phyloP scores from a whole-genome alignment of 2,888 invertebrate genomes.

The Tenodera sinensis region DNA sequence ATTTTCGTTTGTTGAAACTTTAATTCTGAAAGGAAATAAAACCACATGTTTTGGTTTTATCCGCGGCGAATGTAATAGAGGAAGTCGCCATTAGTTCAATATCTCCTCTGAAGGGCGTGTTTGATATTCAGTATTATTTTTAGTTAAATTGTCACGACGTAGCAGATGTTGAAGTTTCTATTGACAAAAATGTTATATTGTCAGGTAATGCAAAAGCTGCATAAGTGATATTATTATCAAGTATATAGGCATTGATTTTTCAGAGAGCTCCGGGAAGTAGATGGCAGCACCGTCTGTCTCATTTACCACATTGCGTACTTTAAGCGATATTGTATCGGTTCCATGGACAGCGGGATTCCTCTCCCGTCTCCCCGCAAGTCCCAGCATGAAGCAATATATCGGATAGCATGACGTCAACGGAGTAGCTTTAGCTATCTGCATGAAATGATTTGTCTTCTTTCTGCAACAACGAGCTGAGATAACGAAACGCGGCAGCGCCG shows the following conservation, averaged over 20 bases:
- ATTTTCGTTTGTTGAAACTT: no score
- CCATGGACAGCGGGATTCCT: neutral
- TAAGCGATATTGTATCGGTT: neutral
- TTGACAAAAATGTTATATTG: no score
- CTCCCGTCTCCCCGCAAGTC: neutral
- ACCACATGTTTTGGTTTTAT: no score
- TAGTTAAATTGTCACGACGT: no score
- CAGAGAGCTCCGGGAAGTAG: neutral
- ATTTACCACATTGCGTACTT: neutral
- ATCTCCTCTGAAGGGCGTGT: no score
- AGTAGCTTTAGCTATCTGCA: neutral
- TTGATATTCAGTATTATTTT: no score
- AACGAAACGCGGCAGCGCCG: neutral
- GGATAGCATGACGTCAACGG: neutral
- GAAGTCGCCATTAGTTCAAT: no score
- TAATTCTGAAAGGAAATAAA: no score
- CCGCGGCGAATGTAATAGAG: no score
- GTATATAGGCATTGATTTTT: neutral
- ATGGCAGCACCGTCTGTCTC: neutral
- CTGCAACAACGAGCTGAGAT: neutral
- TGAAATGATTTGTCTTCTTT: neutral
- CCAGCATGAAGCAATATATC: neutral
- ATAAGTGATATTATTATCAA: neutral
- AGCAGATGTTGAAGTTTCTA: no score
- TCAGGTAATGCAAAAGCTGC: neutral